A percentile compares a stretch with the other conserved stretches of the same genome.
These are phyloP conservation scores for Limanda limanda DNA, from an alignment of 2,113 vertebrate species.

Conservation along the genomic window DNA sequence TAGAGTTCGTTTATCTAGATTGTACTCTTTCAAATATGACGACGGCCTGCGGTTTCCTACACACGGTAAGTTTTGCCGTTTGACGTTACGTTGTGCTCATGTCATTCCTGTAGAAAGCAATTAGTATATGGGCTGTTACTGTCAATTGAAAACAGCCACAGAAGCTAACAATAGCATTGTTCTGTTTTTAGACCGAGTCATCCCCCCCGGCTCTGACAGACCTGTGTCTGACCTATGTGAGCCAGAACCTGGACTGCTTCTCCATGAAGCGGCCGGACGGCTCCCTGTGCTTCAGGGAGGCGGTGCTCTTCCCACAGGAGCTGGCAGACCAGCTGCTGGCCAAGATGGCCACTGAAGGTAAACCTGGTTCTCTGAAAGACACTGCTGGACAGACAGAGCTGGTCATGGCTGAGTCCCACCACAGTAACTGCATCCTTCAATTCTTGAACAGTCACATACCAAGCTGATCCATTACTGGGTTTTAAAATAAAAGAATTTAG, in stretches of 20 bases:
- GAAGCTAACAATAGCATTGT: neutral
- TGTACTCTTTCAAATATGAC: neutral
- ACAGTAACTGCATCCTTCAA: neutral
- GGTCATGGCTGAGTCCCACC: neutral
- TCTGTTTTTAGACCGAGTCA: slow-evolving; percentile 88
- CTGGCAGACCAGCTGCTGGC: slow-evolving; percentile 94
- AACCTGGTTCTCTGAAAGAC: slow-evolving; percentile 24
- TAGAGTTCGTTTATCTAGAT: neutral
- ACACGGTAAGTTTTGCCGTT: slow-evolving; percentile 60
- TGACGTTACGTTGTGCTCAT: neutral
- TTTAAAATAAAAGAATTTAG: neutral
- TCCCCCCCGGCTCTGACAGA: slow-evolving; percentile 92
- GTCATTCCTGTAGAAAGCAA: neutral
- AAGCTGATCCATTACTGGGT: neutral
- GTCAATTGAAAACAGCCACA: neutral
- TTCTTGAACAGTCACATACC: neutral
- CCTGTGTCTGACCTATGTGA: slow-evolving; percentile 94
- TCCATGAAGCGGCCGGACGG: slow-evolving; percentile 94
- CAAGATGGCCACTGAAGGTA: slow-evolving; percentile 96
- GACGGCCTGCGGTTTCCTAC: slow-evolving; percentile 69
- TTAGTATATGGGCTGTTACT: neutral
- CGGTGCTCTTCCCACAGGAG: slow-evolving; percentile 96
- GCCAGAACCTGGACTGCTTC: slow-evolving; percentile 92
- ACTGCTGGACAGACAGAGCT: neutral
- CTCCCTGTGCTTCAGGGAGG: slow-evolving; percentile 92